Conservation (phyloP, 2,797 vertebrate species). For the Anabacerthia variegaticeps region DNA sequence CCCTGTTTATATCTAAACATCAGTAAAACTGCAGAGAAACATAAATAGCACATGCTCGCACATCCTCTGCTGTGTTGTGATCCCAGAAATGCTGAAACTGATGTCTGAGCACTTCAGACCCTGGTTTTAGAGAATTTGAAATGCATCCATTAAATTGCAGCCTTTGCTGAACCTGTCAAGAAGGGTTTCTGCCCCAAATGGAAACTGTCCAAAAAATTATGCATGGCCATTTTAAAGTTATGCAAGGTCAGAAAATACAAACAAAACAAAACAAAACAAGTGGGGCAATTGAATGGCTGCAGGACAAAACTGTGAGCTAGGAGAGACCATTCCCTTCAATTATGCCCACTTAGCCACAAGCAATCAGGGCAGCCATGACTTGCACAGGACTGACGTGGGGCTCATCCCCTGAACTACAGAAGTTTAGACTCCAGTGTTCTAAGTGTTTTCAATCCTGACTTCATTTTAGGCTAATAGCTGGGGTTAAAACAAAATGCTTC, state of each 20-base stretch:
- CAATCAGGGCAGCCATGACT: background rate
- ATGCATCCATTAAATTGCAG: conserved; percentile 24
- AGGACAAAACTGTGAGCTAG: background rate
- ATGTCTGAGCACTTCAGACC: background rate
- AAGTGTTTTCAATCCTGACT: background rate
- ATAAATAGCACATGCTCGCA: background rate
- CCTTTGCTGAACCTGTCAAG: conserved; percentile 52
- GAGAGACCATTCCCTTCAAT: background rate
- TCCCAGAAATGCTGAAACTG: background rate
- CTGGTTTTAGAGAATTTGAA: background rate
- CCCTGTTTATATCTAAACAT: background rate
- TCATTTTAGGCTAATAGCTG: background rate
- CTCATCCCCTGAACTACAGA: background rate
- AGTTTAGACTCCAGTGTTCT: background rate
- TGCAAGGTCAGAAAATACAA: conserved; percentile 55
- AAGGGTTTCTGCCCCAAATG: conserved; percentile 44
- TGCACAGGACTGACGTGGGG: background rate
- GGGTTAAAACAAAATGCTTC: background rate
- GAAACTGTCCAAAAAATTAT: conserved; percentile 63
- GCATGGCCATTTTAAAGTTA: conserved; percentile 47
- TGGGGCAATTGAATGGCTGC: background rate
- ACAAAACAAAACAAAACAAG: conserved; percentile 17
- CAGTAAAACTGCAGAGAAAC: background rate
- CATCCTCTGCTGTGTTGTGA: background rate
- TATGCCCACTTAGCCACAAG: background rate